Evolutionary conservation across 2,113 vertebrate species (phyloP), one percentile per base, ranked within the genome.

Genomic region (Muscicapa adusta): DNA sequence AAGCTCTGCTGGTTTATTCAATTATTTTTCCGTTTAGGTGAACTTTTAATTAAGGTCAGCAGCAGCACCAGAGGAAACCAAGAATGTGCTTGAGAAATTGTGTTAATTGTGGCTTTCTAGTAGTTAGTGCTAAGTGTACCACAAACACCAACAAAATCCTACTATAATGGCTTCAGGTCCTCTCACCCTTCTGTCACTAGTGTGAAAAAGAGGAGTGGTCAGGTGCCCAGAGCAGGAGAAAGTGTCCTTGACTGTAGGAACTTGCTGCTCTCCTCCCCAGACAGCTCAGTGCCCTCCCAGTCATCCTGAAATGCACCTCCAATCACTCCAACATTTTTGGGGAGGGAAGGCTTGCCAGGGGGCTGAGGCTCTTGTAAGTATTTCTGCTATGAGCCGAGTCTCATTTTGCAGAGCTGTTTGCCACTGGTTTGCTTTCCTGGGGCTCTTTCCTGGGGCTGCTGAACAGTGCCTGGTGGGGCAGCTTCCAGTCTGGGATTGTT

Each of bases 31-130:
- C 7, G 22, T 53, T 68, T 68, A 78, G 40, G 60, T 36, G 58
- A 75, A 84, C 57, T 78, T 71, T 67, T 60, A 66, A 50, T 94
- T 73, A 93, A 92, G 95, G 73, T 84, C 90, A 91, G 71, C 65
- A 75, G 38, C 36, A 28, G 80, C 54, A 76, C 68, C 61, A 67
- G 91, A 95, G 74, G 54, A 95, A 95, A 91, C 17, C 47, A 94
- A 91, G 87, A 92, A 93, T n/a, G 45, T 74, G 58, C 47, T 74
- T 79, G 71, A 90, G 84, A 95, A 95, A 58, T 24, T 76, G 40
- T 24, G 18, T 71, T 56, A 50, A 57, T 65, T n/a, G 70, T 79
- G 79, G 14, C 43, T 79, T 94, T 91, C 45, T 76, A 67, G 34
- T 10, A 36, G 28, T 31, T 76, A 67, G 50, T 56, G 36, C 18